These are phyloP conservation scores for Miltochrista miniata DNA, from an alignment of 2,888 invertebrate genomes.

Conservation along the genomic window DNA sequence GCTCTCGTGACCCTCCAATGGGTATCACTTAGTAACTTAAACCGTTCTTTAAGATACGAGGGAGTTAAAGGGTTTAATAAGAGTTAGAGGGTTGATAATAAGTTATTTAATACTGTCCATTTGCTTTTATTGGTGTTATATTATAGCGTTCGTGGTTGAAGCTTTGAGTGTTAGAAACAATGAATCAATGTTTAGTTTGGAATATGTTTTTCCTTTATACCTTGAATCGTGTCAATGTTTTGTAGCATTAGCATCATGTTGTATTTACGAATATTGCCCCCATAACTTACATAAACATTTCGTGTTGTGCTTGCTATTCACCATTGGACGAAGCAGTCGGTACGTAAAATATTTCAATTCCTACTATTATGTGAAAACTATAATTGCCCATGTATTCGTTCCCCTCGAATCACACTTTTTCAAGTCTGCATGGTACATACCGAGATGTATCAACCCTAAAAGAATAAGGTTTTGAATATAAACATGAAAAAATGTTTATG, in stretches of 20 bases:
- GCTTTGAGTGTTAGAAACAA: constrained; percentile 9
- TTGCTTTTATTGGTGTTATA: background rate
- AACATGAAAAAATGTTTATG: too few relatives aligned
- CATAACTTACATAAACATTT: constrained; percentile 59
- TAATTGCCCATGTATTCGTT: constrained; percentile 45
- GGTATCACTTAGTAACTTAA: too few relatives aligned
- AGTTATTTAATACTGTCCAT: too few relatives aligned
- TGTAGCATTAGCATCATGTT: background rate
- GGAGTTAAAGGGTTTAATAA: too few relatives aligned
- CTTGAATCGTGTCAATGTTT: background rate
- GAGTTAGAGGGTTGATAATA: too few relatives aligned
- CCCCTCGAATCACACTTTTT: constrained; percentile 27
- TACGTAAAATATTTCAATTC: constrained; percentile 66
- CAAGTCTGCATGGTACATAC: constrained; percentile 50
- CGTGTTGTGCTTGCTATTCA: constrained; percentile 71
- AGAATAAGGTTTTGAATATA: too few relatives aligned
- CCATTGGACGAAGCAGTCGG: constrained; percentile 78
- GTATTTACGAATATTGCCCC: constrained; percentile 24
- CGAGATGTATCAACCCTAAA: constrained; percentile 14
- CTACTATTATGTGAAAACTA: constrained; percentile 49
- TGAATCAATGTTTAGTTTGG: background rate
- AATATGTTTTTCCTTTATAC: background rate
- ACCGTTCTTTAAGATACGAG: too few relatives aligned
- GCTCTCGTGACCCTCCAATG: too few relatives aligned
- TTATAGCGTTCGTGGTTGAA: background rate